These are phyloP conservation scores for Criorhina ranunculi DNA, from an alignment of 2,888 invertebrate genomes.

Conservation along the genomic window DNA sequence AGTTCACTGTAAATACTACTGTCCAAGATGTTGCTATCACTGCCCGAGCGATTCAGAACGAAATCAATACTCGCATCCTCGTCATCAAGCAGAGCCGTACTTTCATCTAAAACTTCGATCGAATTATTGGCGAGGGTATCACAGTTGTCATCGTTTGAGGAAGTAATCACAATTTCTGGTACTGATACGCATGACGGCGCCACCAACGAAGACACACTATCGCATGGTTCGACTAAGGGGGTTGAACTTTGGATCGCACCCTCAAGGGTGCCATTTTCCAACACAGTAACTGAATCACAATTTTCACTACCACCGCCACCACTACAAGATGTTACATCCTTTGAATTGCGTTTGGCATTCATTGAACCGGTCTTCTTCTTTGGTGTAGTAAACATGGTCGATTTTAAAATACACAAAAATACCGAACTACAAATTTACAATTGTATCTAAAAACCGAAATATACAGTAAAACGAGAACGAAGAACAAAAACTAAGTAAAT, in stretches of 20 bases:
- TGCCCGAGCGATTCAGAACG: constrained; percentile 81
- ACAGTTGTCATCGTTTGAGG: constrained; percentile 65
- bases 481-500: constrained; percentile 29
- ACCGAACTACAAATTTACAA: background rate
- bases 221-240: constrained; percentile 39
- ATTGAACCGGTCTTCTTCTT: constrained; percentile 61
- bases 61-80: constrained; percentile 74
- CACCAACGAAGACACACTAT: constrained; percentile 42
- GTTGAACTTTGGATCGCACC: constrained; percentile 79
- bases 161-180: constrained; percentile 57
- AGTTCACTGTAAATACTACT: constrained; percentile 82
- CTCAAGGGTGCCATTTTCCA: constrained; percentile 83
- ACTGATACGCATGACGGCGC: constrained; percentile 57
- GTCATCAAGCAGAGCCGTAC: constrained; percentile 79
- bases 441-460: constrained; percentile 2
- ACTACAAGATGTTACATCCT: constrained; percentile 37
- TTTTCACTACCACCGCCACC: constrained; percentile 52
- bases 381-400: constrained; percentile 67
- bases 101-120: constrained; percentile 77
- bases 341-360: constrained; percentile 45
- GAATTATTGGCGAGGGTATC: constrained; percentile 54
- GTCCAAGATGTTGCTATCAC: constrained; percentile 82
- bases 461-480: background rate
- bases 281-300: constrained; percentile 76
- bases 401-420: constrained; percentile 5